Evolutionary conservation across 1,140 invertebrate genomes (phyloP).

Genomic region (Penaeus vannamei): DNA sequence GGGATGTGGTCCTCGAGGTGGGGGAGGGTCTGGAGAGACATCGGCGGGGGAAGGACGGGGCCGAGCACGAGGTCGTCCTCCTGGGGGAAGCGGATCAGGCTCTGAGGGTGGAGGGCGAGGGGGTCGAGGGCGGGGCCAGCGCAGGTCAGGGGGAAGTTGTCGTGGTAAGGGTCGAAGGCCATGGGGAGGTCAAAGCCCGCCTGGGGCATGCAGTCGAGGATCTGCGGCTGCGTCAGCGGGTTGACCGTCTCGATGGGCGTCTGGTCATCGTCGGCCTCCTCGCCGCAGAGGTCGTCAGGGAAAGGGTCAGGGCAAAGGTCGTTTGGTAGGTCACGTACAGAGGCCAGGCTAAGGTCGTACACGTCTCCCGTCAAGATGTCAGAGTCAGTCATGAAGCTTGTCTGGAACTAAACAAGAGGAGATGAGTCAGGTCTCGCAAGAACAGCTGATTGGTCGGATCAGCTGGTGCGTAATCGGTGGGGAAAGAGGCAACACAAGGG

Average conservation of each 20-base stretch:
- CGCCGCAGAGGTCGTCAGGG: constrained; percentile 10
- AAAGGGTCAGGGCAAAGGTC: constrained; percentile 22
- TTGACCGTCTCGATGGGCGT: constrained; percentile 34
- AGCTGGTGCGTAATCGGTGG: background rate
- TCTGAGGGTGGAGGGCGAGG: background rate
- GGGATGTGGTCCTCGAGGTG: background rate
- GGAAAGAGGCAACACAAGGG: no score
- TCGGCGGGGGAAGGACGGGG: background rate
- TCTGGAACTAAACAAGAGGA: constrained; percentile 36
- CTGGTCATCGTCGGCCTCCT: constrained; percentile 7
- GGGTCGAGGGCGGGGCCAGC: background rate
- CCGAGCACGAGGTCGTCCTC: background rate
- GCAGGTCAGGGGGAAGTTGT: background rate
- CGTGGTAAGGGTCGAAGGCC: background rate
- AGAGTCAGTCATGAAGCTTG: constrained; percentile 39
- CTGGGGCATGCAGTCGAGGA: background rate
- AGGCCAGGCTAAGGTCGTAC: constrained; percentile 46
- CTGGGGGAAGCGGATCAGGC: background rate
- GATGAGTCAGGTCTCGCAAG: background rate
- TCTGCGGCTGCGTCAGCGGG: background rate
- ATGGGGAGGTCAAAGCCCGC: background rate
- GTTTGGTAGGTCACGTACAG: background rate
- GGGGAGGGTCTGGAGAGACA: background rate
- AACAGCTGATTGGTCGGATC: background rate
- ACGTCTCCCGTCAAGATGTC: constrained; percentile 20